Evolutionary conservation across 2,113 vertebrate species (phyloP), one percentile per base, ranked within the genome.

Genomic region (Callospermophilus lateralis): DNA sequence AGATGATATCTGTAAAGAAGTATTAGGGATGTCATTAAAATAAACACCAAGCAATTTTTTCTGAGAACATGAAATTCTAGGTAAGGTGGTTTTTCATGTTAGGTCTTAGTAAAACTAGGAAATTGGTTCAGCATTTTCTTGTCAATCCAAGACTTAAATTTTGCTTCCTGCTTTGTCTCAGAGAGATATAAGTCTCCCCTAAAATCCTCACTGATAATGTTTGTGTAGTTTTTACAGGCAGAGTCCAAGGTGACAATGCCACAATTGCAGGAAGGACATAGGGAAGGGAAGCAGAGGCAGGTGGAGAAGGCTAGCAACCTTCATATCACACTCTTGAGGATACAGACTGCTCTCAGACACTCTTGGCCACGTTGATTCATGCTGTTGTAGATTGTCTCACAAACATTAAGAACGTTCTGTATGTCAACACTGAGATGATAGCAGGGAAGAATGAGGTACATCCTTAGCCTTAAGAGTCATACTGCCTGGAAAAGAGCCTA

Each of bases 41-140:
- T 48, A 86, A 95, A 96, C 48, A 90, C 37, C 45, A 55, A 92
- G 6, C 2, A 26, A 53, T 26, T 78, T 92, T 83, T 9, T 51
- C 28, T n/a, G 20, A 73, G 30, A 83, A 95, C 39, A 53, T 76
- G 32, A 78, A 90, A 86, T 92, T 68, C 12, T 58, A 73, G 37
- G 8, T 89, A 61, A 87, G 22, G 6, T 70, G 1, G 5, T 94
- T 97, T 90, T 95, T 94, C 78, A 84, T 78, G 5, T 70, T 83
- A 58, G 5, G 45, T 30, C 53, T 96, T 79, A 73, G 22, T 72
- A 74, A 92, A 80, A 39, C 42, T 77, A 17, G 51, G 5, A 92
- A 28, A 89, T 74, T 58, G 10, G 28, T 70, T 73, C 67, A 45
- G 63, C 53, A 2, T 34, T 19, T 86, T 96, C 34, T 76, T 92